Conservation (phyloP, 2,797 vertebrate species). For the Jordanella pulchra region DNA sequence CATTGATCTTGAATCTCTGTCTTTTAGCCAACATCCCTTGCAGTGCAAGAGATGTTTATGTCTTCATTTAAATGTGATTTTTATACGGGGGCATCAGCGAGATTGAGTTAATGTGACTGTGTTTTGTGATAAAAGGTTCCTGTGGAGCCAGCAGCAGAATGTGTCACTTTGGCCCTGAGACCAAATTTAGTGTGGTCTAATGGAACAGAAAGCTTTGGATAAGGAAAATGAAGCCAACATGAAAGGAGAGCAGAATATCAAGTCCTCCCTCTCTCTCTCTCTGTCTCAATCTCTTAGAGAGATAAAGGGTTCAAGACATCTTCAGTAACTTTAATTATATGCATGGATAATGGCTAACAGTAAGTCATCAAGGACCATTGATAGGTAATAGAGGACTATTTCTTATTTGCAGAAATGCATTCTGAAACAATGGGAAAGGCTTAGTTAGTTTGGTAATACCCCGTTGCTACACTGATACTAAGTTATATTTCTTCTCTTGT, state of each 20-base stretch:
- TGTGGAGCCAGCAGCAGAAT: conserved; percentile 36
- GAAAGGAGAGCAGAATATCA: conserved; percentile 4
- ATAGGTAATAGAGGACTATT: conserved; percentile 74
- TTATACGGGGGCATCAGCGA: conserved; percentile 36
- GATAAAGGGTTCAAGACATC: conserved; percentile 63
- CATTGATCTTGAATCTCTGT: conserved; percentile 50
- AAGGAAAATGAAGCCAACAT: background rate
- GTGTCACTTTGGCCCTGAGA: conserved; percentile 50
- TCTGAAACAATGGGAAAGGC: conserved; percentile 61
- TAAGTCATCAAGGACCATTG: conserved; percentile 67
- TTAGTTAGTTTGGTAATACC: conserved; percentile 53
- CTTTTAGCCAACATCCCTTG: conserved; percentile 33
- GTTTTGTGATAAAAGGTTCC: conserved; percentile 48
- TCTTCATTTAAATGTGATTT: conserved; percentile 41
- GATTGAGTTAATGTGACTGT: conserved; percentile 42
- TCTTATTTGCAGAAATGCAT: conserved; percentile 71
- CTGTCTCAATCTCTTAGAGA: conserved; percentile 35
- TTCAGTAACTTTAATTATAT: conserved; percentile 66
- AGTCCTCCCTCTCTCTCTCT: conserved; percentile 35
- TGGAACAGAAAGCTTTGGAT: conserved; percentile 29
- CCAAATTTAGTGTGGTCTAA: conserved; percentile 38
- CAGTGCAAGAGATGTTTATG: conserved; percentile 18
- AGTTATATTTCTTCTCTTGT: conserved; percentile 43
- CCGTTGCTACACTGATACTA: conserved; percentile 33
- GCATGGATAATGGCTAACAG: conserved; percentile 65